These are phyloP conservation scores for Hesperia comma DNA, from an alignment of 2,888 invertebrate genomes.

Conservation along the genomic window DNA sequence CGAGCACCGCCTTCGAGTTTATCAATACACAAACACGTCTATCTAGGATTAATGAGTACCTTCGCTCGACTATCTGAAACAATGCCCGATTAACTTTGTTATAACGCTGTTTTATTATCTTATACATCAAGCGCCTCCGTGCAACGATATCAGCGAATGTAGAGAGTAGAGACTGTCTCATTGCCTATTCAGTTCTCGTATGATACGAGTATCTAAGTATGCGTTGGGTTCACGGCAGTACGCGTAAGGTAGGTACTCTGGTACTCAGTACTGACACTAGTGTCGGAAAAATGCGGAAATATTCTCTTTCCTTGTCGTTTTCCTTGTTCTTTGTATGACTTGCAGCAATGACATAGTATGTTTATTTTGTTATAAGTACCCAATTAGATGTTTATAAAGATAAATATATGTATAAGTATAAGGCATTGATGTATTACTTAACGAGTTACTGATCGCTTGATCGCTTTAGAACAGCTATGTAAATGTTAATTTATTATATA, in stretches of 20 bases:
- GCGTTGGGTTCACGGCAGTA: slow-evolving; percentile 38
- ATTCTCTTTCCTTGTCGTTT: slow-evolving; percentile 19
- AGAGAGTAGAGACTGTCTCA: slow-evolving; percentile 41
- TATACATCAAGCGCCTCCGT: slow-evolving; percentile 44
- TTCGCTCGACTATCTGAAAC: slow-evolving; percentile 39
- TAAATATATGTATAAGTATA: too few relatives aligned
- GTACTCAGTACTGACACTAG: slow-evolving; percentile 20
- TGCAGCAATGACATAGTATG: background rate
- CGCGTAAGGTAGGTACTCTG: too few relatives aligned
- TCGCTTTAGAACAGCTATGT: too few relatives aligned
- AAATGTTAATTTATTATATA: too few relatives aligned
- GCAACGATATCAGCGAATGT: slow-evolving; percentile 48
- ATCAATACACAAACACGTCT: slow-evolving; percentile 38
- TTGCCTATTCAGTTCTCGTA: slow-evolving; percentile 35
- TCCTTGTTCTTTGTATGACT: slow-evolving; percentile 7
- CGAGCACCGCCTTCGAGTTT: slow-evolving; percentile 28
- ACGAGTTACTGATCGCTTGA: too few relatives aligned
- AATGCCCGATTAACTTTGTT: slow-evolving; percentile 45
- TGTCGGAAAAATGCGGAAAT: slow-evolving; percentile 23
- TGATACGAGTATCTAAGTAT: slow-evolving; percentile 31
- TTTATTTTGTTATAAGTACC: background rate
- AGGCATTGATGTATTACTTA: too few relatives aligned
- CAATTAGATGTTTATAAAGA: background rate
- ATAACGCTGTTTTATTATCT: slow-evolving; percentile 40
- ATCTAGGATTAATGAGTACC: slow-evolving; percentile 43